Percentiles rank a stretch among this genome's conserved stretches.
Evolutionary conservation across 2,888 invertebrate genomes (phyloP).

Genomic region (Dermolepida albohirtum): DNA sequence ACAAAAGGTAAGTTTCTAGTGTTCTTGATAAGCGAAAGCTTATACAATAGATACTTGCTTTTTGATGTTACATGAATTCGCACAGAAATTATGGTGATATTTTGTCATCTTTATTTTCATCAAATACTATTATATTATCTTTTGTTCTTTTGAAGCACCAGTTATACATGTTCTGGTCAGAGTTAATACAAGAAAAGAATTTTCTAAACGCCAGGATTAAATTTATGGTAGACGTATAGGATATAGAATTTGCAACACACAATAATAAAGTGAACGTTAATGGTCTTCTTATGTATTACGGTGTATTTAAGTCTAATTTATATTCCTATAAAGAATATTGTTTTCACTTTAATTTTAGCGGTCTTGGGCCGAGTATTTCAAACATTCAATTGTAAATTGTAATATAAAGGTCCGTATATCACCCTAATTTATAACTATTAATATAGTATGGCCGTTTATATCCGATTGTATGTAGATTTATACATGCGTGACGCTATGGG

Average conservation of each 20-base stretch:
- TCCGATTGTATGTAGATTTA: slow-evolving; percentile 43
- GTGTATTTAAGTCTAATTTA: slow-evolving; percentile 24
- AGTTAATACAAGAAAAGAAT: background rate
- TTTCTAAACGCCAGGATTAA: background rate
- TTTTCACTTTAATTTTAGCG: slow-evolving; percentile 19
- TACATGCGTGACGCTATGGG: slow-evolving; percentile 34
- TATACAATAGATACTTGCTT: too few relatives aligned
- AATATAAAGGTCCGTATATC: slow-evolving; percentile 28
- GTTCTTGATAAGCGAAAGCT: too few relatives aligned
- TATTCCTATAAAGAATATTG: slow-evolving; percentile 26
- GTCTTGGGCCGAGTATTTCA: background rate
- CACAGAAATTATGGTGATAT: too few relatives aligned
- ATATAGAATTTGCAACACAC: slow-evolving; percentile 1
- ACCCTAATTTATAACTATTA: slow-evolving; percentile 34
- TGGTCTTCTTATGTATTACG: background rate
- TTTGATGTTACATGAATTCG: too few relatives aligned
- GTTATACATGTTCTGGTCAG: background rate
- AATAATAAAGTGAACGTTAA: slow-evolving; percentile 19
- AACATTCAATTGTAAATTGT: slow-evolving; percentile 17
- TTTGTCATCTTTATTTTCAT: too few relatives aligned
- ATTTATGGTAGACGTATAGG: slow-evolving; percentile 12
- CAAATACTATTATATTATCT: too few relatives aligned
- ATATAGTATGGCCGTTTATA: slow-evolving; percentile 29
- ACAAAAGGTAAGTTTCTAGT: too few relatives aligned
- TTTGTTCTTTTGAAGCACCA: too few relatives aligned